A percentile compares a stretch with the other conserved stretches of the same genome.
Evolutionary conservation across 2,888 invertebrate genomes (phyloP).

Genomic region (Rapana venosa): DNA sequence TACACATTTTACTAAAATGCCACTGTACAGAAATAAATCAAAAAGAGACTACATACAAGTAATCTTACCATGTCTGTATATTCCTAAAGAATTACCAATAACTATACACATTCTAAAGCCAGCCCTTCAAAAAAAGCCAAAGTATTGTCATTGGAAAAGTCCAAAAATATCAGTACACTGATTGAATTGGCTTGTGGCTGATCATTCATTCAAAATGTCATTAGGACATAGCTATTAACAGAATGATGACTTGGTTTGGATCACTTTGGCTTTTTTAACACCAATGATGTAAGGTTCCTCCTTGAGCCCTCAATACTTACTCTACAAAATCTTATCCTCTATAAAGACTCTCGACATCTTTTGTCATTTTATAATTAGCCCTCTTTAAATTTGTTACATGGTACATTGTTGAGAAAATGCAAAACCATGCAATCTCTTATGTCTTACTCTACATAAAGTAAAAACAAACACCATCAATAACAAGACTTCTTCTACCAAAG

Average conservation of each 20-base stretch:
- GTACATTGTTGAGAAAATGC: too few species aligned
- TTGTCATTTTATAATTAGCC: too few species aligned
- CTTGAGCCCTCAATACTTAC: not conserved
- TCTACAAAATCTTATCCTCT: too few species aligned
- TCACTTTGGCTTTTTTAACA: slow-evolving; percentile 30
- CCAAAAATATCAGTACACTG: not conserved
- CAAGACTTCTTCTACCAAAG: too few species aligned
- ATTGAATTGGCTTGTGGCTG: not conserved
- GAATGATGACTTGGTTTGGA: not conserved
- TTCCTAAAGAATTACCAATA: not conserved
- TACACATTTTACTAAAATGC: not conserved
- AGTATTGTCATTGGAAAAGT: not conserved
- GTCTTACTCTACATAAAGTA: too few species aligned
- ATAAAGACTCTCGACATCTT: too few species aligned
- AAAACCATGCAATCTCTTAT: too few species aligned
- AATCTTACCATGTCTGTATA: not conserved
- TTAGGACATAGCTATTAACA: too few species aligned
- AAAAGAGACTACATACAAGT: not conserved
- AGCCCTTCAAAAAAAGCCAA: slow-evolving; percentile 30
- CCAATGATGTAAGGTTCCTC: slow-evolving; percentile 21
- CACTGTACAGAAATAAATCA: not conserved
- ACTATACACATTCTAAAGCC: slow-evolving; percentile 14
- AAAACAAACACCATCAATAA: too few species aligned
- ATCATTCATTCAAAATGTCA: too few species aligned
- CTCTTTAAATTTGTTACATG: too few species aligned